A percentile compares a stretch with the other conserved stretches of the same genome.
Conservation (phyloP, 64 coral and sea anemone species). For the Dendrophyllia cribrosa region DNA sequence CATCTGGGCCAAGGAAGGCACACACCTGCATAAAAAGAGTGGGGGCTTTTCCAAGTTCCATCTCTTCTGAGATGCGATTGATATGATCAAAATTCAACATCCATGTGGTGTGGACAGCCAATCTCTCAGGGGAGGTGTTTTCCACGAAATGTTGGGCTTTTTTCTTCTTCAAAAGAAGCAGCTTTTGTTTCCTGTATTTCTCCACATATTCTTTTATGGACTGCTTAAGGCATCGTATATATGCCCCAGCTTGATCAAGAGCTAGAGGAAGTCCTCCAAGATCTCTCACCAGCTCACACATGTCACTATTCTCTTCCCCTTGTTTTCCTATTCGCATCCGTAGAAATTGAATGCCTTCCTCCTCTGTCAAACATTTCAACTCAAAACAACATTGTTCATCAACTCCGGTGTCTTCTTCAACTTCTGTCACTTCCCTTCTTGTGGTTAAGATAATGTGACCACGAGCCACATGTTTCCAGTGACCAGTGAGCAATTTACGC, state of each 20-base stretch:
- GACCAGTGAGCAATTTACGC: no score
- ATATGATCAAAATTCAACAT: conserved; percentile 77
- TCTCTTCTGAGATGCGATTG: conserved; percentile 45
- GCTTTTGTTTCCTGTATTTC: conserved; percentile 62
- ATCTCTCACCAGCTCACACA: conserved; percentile 25
- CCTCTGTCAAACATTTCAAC: conserved; percentile 35
- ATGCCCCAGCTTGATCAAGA: no score
- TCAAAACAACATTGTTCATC: conserved; percentile 64
- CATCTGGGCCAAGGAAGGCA: no score
- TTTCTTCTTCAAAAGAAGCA: conserved; percentile 47
- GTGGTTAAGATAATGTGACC: conserved; percentile 72
- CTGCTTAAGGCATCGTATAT: conserved; percentile 26
- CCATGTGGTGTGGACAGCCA: conserved; percentile 82
- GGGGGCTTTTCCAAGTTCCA: conserved; percentile 51
- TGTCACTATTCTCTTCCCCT: background rate
- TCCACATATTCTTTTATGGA: conserved; percentile 62
- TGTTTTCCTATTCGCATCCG: conserved; percentile 27
- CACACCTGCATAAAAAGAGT: conserved; percentile 69
- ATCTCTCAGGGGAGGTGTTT: conserved; percentile 52
- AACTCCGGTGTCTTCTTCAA: conserved; percentile 43
- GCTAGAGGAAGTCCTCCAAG: conserved; percentile 80
- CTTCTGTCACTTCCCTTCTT: conserved; percentile 57
- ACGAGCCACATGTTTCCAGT: conserved; percentile 44
- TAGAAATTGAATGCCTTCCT: conserved; percentile 62
- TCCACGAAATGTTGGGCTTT: conserved; percentile 58